phyloP scores from a whole-genome alignment of 1,140 invertebrate genomes.

The Whitmania pigra region DNA sequence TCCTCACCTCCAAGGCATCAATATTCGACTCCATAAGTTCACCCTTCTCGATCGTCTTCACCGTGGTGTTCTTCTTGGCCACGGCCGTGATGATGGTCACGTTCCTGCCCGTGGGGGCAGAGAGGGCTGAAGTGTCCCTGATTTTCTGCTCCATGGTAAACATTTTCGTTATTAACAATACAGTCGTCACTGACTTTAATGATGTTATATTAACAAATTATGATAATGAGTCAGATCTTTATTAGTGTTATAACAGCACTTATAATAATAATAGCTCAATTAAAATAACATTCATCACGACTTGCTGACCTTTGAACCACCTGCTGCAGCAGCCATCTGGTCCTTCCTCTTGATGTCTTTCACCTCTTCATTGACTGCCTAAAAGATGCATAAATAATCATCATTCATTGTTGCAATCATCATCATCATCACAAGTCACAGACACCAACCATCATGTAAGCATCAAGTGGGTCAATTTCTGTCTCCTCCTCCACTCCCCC shows the following conservation, averaged over 20 bases:
- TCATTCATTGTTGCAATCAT: not conserved
- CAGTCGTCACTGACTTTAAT: not conserved
- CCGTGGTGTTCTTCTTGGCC: slow-evolving; percentile 68
- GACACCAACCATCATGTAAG: slow-evolving; percentile 72
- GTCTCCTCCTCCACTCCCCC: slow-evolving; percentile 41
- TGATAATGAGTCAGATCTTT: not conserved
- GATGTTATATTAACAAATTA: slow-evolving; percentile 33
- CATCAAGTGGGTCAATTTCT: slow-evolving; percentile 88
- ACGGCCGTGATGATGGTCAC: slow-evolving; percentile 49
- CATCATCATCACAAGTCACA: not conserved
- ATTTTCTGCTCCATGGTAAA: slow-evolving; percentile 28
- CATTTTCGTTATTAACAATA: slow-evolving; percentile 6
- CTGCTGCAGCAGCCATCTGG: slow-evolving; percentile 37
- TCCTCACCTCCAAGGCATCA: slow-evolving; percentile 67
- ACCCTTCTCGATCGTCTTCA: slow-evolving; percentile 56
- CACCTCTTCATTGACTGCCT: slow-evolving; percentile 70
- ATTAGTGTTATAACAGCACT: not conserved
- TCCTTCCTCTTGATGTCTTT: slow-evolving; percentile 74
- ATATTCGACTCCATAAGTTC: slow-evolving; percentile 94
- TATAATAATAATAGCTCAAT: not conserved
- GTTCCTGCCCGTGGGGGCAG: slow-evolving; percentile 18
- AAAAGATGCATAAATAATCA: slow-evolving; percentile 25
- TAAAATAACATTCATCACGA: slow-evolving; percentile 29
- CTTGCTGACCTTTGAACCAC: slow-evolving; percentile 27
- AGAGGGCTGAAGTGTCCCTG: not conserved